Conservation (phyloP, 2,888 invertebrate species). For the Callyntrura sp. region DNA sequence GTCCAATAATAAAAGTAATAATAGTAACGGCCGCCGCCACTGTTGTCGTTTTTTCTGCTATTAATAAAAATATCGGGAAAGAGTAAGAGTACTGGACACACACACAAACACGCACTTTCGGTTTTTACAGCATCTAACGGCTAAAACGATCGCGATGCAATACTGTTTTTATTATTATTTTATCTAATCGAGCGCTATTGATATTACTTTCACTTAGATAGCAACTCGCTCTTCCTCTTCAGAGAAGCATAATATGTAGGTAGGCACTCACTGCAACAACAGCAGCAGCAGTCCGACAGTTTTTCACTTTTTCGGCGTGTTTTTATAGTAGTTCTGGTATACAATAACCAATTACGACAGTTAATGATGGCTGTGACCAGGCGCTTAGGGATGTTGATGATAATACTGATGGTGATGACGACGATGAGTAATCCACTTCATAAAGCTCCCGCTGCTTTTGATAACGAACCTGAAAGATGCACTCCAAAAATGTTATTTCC, state of each 20-base stretch:
- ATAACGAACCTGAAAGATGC: too few species aligned
- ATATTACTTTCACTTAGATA: conserved; percentile 46
- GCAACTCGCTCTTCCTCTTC: too few species aligned
- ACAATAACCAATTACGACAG: conserved; percentile 42
- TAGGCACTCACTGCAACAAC: too few species aligned
- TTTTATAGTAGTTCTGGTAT: conserved; percentile 19
- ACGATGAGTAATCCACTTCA: conserved; percentile 38
- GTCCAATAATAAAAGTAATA: conserved; percentile 7
- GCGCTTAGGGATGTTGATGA: not conserved
- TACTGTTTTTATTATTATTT: conserved; percentile 31
- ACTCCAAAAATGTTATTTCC: not conserved
- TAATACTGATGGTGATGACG: conserved; percentile 4
- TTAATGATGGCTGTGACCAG: conserved; percentile 14
- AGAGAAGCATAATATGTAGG: too few species aligned
- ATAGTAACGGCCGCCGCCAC: conserved; percentile 49
- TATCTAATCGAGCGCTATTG: conserved; percentile 65
- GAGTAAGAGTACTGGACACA: not conserved
- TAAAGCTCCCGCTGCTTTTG: not conserved
- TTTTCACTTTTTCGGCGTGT: too few species aligned
- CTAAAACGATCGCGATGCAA: not conserved
- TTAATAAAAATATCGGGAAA: too few species aligned
- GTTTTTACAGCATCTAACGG: conserved; percentile 7
- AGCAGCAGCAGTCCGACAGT: too few species aligned
- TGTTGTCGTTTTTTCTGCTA: conserved; percentile 56
- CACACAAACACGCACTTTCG: conserved; percentile 51